A percentile compares a stretch with the other conserved stretches of the same genome.
These are phyloP conservation scores for Zele albiditarsus DNA, from an alignment of 2,888 invertebrate species.

Conservation along the genomic window DNA sequence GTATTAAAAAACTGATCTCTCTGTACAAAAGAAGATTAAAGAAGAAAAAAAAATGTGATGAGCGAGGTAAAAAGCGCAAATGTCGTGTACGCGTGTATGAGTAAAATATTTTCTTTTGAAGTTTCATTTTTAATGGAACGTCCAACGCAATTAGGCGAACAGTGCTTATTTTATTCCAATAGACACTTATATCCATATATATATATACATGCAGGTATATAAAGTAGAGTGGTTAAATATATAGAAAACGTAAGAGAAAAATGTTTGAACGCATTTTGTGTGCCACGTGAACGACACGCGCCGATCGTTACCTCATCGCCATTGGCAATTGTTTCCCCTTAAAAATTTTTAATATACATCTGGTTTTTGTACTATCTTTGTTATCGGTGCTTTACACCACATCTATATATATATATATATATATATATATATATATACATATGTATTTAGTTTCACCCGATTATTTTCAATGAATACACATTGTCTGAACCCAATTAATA, in stretches of 20 bases:
- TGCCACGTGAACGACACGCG: conserved; percentile 67
- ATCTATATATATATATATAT: neutral
- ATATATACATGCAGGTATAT: neutral
- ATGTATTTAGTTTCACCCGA: neutral
- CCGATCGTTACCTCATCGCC: conserved; percentile 64
- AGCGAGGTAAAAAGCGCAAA: neutral
- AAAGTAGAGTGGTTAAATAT: neutral
- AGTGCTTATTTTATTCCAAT: conserved; percentile 61
- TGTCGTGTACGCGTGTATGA: neutral
- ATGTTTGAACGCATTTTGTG: conserved; percentile 52
- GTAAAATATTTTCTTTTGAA: conserved; percentile 58
- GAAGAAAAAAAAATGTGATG: neutral
- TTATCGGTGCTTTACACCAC: neutral
- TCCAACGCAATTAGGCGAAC: conserved; percentile 62
- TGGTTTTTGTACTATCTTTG: conserved; percentile 21
- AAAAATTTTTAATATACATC: conserved; percentile 56
- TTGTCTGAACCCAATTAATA: neutral
- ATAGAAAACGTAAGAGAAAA: neutral
- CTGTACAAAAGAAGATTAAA: neutral
- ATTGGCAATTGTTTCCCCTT: conserved; percentile 63
- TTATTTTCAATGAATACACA: neutral
- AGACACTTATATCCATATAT: conserved; percentile 28
- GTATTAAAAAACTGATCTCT: conserved; percentile 28
- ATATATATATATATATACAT: neutral
- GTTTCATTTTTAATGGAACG: conserved; percentile 69